phyloP scores from a whole-genome alignment of 30 jellyfish, hydroid and myxozoan species.

The Chrysaora quinquecirrha region DNA sequence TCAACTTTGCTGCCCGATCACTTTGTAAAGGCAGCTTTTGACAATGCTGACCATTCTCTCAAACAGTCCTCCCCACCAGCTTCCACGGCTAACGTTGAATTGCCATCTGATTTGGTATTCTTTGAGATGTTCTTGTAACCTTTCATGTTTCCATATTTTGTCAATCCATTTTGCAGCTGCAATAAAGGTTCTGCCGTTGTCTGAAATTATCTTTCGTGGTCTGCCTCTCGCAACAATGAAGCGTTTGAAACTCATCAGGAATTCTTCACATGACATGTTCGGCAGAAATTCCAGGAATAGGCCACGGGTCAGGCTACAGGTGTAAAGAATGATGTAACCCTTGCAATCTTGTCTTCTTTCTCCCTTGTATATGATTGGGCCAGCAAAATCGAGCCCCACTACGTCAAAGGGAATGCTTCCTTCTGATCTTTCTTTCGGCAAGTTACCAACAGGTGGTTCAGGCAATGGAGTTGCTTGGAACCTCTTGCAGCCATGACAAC shows the following conservation, averaged over 20 bases:
- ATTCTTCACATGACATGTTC: background rate
- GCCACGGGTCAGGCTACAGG: slow-evolving; percentile 5
- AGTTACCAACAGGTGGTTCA: background rate
- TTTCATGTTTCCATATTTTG: background rate
- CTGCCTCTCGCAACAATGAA: slow-evolving; percentile 18
- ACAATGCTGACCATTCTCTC: slow-evolving; percentile 39
- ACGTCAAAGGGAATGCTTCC: background rate
- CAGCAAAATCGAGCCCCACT: slow-evolving; percentile 12
- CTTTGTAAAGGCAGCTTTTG: slow-evolving; percentile 27
- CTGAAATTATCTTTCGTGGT: background rate
- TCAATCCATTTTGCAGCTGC: background rate
- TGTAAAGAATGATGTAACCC: background rate
- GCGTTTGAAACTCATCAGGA: slow-evolving; percentile 10
- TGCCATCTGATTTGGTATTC: background rate
- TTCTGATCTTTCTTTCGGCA: background rate
- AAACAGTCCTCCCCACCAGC: slow-evolving; percentile 2
- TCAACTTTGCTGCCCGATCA: slow-evolving; percentile 18
- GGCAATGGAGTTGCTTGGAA: background rate
- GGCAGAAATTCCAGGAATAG: background rate
- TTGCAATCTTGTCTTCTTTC: background rate
- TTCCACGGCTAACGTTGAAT: slow-evolving; percentile 6
- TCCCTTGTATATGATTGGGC: background rate
- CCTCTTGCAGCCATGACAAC: slow-evolving; percentile 43
- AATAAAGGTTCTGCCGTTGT: slow-evolving; percentile 5
- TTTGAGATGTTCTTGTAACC: background rate